A percentile compares a stretch with the other conserved stretches of the same genome.
Evolutionary conservation across 2,888 invertebrate genomes (phyloP).

Genomic region (Rosalia funebris): DNA sequence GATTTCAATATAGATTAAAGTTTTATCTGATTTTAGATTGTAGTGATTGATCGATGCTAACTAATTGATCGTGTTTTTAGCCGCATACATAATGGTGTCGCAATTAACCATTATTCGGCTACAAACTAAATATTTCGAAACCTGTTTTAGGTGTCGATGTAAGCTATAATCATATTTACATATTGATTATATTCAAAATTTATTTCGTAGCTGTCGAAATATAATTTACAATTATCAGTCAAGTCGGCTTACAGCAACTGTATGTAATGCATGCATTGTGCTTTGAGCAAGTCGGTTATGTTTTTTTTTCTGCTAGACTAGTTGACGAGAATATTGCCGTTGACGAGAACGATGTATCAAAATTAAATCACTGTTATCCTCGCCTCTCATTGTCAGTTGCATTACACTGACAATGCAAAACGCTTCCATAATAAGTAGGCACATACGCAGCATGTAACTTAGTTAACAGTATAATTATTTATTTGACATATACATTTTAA

Average conservation of each 20-base stretch:
- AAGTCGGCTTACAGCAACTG: background rate
- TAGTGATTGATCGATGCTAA: conserved; percentile 49
- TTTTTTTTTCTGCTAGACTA: background rate
- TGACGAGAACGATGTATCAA: background rate
- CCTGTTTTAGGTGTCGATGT: conserved; percentile 39
- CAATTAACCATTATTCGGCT: conserved; percentile 30
- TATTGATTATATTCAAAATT: conserved; percentile 42
- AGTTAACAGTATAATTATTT: no score
- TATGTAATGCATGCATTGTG: background rate
- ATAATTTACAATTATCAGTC: conserved; percentile 15
- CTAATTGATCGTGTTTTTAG: conserved; percentile 48
- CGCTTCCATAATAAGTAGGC: no score
- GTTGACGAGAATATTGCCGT: background rate
- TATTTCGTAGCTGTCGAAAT: conserved; percentile 25
- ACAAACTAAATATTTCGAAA: conserved; percentile 33
- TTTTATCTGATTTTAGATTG: conserved; percentile 36
- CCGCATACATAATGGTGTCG: conserved; percentile 18
- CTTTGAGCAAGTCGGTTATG: background rate
- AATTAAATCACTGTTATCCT: background rate
- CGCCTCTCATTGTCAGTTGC: background rate
- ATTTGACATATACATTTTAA: no score
- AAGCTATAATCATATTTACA: conserved; percentile 42
- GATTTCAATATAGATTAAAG: conserved; percentile 55
- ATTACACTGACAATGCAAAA: background rate
- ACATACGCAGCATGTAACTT: no score